Conservation (phyloP, 2,888 invertebrate genomes). For the Poecilus cupreus region DNA sequence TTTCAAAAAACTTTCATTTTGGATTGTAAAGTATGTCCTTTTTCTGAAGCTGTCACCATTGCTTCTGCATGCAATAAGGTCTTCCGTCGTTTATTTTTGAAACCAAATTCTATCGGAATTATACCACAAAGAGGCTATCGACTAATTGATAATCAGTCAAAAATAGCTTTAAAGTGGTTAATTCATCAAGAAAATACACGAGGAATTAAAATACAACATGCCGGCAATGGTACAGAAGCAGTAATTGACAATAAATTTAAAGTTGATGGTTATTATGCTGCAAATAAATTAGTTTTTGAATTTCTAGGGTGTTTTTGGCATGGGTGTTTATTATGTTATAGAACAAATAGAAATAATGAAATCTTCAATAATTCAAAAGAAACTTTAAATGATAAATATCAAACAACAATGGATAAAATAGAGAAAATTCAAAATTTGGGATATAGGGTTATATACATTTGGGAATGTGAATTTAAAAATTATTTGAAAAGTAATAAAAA, state of each 20-base stretch:
- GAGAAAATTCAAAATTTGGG: neutral
- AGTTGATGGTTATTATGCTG: constrained; percentile 18
- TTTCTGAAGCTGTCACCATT: too few relatives aligned
- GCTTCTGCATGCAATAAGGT: constrained; percentile 64
- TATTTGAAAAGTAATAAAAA: neutral
- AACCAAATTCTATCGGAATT: too few relatives aligned
- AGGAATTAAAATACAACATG: constrained; percentile 51
- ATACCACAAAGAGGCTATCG: too few relatives aligned
- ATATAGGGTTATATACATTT: neutral
- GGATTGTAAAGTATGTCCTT: too few relatives aligned
- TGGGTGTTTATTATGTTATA: constrained; percentile 19
- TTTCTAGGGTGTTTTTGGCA: constrained; percentile 28
- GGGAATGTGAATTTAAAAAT: constrained; percentile 36
- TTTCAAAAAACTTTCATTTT: too few relatives aligned
- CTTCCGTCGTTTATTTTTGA: constrained; percentile 64
- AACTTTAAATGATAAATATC: constrained; percentile 8
- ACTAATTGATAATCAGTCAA: constrained; percentile 65
- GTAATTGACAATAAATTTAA: neutral
- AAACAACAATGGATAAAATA: neutral
- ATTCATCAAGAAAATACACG: constrained; percentile 57
- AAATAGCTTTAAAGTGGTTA: constrained; percentile 61
- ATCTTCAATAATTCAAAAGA: constrained; percentile 19
- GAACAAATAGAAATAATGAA: constrained; percentile 18
- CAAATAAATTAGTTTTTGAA: constrained; percentile 41
- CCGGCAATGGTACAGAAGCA: constrained; percentile 46